These are phyloP conservation scores for Eptesicus fuscus DNA, from an alignment of 2,113 vertebrate genomes.

Conservation along the genomic window DNA sequence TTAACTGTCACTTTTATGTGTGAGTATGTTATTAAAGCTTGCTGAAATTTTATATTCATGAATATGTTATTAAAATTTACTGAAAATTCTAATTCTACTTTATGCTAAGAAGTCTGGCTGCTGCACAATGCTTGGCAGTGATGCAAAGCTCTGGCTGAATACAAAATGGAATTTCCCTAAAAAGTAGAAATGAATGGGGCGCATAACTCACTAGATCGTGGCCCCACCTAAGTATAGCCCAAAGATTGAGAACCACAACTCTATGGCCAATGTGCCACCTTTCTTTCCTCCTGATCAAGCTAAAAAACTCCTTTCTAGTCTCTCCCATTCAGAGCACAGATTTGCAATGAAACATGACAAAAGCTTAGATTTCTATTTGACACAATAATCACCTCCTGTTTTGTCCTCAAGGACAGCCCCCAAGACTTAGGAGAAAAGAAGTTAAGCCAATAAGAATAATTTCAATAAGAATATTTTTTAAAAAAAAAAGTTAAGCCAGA, in stretches of 20 bases:
- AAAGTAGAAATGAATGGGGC: background rate
- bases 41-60: constrained; percentile 13
- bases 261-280: background rate
- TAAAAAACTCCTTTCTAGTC: background rate
- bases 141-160: background rate
- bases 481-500: background rate
- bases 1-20: constrained; percentile 41
- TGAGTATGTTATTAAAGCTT: background rate
- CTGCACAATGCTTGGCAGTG: background rate
- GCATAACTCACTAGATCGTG: background rate
- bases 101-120: background rate
- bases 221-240: background rate
- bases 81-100: background rate
- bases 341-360: background rate
- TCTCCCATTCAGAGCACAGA: background rate
- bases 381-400: background rate
- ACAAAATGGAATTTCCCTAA: background rate
- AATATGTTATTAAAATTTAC: background rate
- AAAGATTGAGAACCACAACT: background rate
- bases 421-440: background rate
- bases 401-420: background rate
- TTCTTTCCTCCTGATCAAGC: background rate
- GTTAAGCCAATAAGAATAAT: no score
- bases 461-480: no score
- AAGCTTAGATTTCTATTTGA: background rate